phyloP scores from a whole-genome alignment of 2,113 vertebrate genomes.

The Bos javanicus region DNA sequence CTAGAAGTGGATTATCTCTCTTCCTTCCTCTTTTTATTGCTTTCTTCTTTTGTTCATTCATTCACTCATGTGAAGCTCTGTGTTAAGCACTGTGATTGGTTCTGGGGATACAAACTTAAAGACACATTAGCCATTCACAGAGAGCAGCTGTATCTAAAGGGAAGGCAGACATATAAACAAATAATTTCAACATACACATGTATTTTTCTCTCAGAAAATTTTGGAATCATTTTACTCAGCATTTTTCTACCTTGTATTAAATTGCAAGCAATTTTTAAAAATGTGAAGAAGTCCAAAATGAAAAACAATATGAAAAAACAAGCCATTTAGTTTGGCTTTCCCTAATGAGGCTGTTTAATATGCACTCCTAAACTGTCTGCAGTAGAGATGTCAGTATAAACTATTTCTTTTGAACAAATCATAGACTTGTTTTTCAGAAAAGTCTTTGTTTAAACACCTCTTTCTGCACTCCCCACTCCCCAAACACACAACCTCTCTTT shows the following conservation, averaged over 20 bases:
- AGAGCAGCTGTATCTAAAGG: background rate
- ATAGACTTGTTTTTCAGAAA: background rate
- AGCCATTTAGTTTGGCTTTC: background rate
- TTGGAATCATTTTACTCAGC: background rate
- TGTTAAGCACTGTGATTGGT: background rate
- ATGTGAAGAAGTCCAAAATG: background rate
- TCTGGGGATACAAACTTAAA: background rate
- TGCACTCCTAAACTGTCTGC: background rate
- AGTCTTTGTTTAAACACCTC: background rate
- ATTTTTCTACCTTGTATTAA: background rate
- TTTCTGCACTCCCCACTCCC: background rate
- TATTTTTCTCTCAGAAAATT: conserved; percentile 33
- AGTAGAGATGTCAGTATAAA: background rate
- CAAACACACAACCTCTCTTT: background rate
- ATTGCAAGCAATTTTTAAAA: background rate
- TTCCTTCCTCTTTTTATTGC: background rate
- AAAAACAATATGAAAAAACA: background rate
- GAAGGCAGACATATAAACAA: background rate
- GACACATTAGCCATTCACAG: background rate
- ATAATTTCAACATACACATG: background rate
- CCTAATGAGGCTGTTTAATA: background rate
- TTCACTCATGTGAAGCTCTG: background rate
- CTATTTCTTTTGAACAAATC: background rate
- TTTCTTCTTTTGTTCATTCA: background rate
- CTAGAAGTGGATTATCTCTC: background rate